Evolutionary conservation across 2,113 vertebrate species (phyloP).

Genomic region (Oplegnathus fasciatus): DNA sequence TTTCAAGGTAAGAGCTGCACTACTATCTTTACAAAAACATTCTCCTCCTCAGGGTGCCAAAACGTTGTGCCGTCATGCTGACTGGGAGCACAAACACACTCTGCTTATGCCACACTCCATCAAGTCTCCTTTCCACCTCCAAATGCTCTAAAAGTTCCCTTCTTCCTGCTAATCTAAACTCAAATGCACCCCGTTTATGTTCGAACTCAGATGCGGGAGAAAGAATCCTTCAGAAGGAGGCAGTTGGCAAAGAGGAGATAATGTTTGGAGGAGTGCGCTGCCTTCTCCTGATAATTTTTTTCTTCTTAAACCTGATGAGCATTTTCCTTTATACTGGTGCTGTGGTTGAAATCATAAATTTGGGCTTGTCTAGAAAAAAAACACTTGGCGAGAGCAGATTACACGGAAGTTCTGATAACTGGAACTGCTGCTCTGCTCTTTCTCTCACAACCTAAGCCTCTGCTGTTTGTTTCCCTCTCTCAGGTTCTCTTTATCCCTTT

Average conservation of each 20-base stretch:
- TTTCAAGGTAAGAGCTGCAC: slow-evolving; percentile 38
- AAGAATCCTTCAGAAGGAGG: slow-evolving; percentile 50
- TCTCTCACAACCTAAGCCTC: slow-evolving; percentile 18
- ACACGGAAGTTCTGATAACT: slow-evolving; percentile 35
- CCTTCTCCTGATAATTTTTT: slow-evolving; percentile 64
- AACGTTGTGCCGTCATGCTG: slow-evolving; percentile 22
- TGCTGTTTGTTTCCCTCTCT: slow-evolving; percentile 31
- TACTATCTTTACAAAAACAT: slow-evolving; percentile 28
- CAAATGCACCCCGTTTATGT: slow-evolving; percentile 72
- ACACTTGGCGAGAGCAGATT: slow-evolving; percentile 44
- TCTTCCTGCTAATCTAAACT: slow-evolving; percentile 76
- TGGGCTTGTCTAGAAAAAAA: slow-evolving; percentile 28
- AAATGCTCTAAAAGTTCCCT: slow-evolving; percentile 53
- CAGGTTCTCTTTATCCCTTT: slow-evolving; percentile 5
- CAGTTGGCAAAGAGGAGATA: slow-evolving; percentile 66
- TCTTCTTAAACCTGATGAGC: slow-evolving; percentile 61
- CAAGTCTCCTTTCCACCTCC: slow-evolving; percentile 61
- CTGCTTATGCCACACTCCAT: slow-evolving; percentile 61
- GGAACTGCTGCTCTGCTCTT: slow-evolving; percentile 38
- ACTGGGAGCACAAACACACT: slow-evolving; percentile 47
- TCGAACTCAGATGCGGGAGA: slow-evolving; percentile 40
- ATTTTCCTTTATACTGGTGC: slow-evolving; percentile 52
- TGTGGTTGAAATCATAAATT: slow-evolving; percentile 65
- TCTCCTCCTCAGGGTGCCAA: slow-evolving; percentile 43
- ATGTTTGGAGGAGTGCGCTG: slow-evolving; percentile 63